A percentile compares a stretch with the other conserved stretches of the same genome.
These are phyloP conservation scores for Oscheius sp. DNA, from an alignment of 2,888 invertebrate species.

Conservation along the genomic window DNA sequence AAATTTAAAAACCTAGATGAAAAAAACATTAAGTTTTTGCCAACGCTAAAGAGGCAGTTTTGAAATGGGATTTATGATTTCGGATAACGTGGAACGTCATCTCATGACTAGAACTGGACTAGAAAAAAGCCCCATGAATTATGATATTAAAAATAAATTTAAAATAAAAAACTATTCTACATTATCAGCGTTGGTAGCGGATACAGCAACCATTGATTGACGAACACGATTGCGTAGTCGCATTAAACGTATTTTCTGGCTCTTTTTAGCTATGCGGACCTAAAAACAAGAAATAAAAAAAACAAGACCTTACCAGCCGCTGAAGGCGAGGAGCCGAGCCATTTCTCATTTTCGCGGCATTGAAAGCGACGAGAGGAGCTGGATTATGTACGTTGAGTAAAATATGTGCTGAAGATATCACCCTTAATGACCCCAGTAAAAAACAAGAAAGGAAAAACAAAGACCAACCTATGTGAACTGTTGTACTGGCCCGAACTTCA, in stretches of 20 bases:
- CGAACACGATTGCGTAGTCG: slow-evolving; percentile 27
- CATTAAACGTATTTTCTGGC: slow-evolving; percentile 13
- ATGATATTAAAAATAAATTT: too few species aligned
- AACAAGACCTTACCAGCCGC: slow-evolving; percentile 19
- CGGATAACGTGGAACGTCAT: not conserved
- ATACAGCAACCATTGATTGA: not conserved
- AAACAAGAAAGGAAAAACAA: not conserved
- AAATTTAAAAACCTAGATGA: too few species aligned
- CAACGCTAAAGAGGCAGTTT: too few species aligned
- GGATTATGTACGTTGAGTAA: slow-evolving; percentile 37
- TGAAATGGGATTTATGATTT: too few species aligned
- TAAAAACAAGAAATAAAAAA: slow-evolving; percentile 5
- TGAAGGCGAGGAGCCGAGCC: slow-evolving; percentile 9
- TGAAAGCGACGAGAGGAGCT: slow-evolving; percentile 27
- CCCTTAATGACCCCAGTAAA: not conserved
- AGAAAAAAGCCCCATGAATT: too few species aligned
- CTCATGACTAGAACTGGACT: too few species aligned
- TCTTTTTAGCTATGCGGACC: slow-evolving; percentile 30
- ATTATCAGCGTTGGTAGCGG: not conserved
- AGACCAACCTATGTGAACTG: slow-evolving; percentile 27
- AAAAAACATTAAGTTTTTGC: too few species aligned
- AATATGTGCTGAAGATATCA: slow-evolving; percentile 35
- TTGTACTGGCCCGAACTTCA: slow-evolving; percentile 19
- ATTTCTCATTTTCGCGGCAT: slow-evolving; percentile 17
- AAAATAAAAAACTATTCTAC: not conserved